Evolutionary conservation across 53 echinoderm and acorn worm genomes (phyloP).

Genomic region (Stichopus horrens): DNA sequence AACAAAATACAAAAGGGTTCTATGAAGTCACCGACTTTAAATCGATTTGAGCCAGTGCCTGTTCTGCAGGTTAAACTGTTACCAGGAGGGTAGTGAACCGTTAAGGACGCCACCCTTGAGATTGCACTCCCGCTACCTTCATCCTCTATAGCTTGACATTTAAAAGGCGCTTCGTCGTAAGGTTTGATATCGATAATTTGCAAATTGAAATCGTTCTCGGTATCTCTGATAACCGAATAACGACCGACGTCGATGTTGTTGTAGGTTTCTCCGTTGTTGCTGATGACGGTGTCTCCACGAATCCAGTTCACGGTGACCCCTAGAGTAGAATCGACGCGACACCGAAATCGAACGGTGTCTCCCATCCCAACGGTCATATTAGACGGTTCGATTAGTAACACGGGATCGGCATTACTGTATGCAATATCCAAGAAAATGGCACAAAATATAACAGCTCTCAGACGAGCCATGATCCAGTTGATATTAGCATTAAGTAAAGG

Average conservation of each 20-base stretch:
- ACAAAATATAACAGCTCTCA: not conserved
- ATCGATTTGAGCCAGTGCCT: not conserved
- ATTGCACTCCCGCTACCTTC: not conserved
- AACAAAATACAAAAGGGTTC: not conserved
- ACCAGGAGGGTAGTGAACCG: slow-evolving; percentile 9
- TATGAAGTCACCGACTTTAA: not conserved
- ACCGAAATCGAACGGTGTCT: not conserved
- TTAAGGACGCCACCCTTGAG: not conserved
- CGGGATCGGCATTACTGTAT: not conserved
- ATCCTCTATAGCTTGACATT: slow-evolving; percentile 3
- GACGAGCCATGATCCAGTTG: too few relatives aligned
- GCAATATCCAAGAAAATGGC: not conserved
- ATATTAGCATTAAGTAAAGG: too few relatives aligned
- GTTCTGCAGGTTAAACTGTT: not conserved
- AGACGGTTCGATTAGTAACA: not conserved
- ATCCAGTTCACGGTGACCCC: slow-evolving; percentile 12
- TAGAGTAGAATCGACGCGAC: not conserved
- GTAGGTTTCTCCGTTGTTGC: not conserved
- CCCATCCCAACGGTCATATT: not conserved
- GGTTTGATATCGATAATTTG: slow-evolving; percentile 25
- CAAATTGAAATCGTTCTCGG: slow-evolving; percentile 20
- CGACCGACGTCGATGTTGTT: not conserved
- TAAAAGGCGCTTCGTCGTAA: slow-evolving; percentile 15
- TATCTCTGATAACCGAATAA: slow-evolving; percentile 22
- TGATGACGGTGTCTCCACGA: slow-evolving; percentile 11